Conservation (phyloP, 2,888 invertebrate species). For the Hyppa rectilinea region DNA sequence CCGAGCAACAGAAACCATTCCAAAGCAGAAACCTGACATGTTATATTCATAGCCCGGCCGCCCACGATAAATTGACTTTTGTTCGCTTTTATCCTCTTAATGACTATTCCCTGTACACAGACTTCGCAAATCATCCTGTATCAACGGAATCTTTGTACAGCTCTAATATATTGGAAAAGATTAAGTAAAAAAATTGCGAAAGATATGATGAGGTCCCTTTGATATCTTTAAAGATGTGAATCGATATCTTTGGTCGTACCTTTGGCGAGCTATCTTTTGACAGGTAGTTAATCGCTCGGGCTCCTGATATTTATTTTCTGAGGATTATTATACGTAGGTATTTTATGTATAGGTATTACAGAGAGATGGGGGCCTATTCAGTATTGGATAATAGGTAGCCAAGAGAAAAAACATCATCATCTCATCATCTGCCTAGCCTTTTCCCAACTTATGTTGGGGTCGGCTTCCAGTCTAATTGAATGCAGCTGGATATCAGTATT, state of each 20-base stretch:
- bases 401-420: background rate
- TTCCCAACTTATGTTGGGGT: no score
- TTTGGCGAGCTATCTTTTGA: conserved; percentile 22
- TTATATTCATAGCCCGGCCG: conserved; percentile 43
- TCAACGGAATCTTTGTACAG: conserved; percentile 26
- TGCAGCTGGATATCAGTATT: no score
- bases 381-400: background rate
- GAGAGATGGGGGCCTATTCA: background rate
- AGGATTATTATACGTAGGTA: background rate
- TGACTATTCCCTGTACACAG: conserved; percentile 22
- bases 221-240: conserved; percentile 9
- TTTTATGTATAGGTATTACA: background rate
- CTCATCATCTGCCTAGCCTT: no score
- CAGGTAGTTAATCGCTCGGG: conserved; percentile 19
- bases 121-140: conserved; percentile 16
- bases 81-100: conserved; percentile 41
- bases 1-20: conserved; percentile 12
- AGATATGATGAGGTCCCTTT: conserved; percentile 31
- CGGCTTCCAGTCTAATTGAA: no score
- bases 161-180: conserved; percentile 26
- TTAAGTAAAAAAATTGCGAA: conserved; percentile 16
- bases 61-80: conserved; percentile 38
- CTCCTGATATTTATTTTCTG: conserved; percentile 14
- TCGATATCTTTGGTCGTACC: conserved; percentile 15
- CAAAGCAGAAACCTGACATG: conserved; percentile 21